These are phyloP conservation scores for Plotosus lineatus DNA, from an alignment of 2,113 vertebrate species.

Conservation along the genomic window DNA sequence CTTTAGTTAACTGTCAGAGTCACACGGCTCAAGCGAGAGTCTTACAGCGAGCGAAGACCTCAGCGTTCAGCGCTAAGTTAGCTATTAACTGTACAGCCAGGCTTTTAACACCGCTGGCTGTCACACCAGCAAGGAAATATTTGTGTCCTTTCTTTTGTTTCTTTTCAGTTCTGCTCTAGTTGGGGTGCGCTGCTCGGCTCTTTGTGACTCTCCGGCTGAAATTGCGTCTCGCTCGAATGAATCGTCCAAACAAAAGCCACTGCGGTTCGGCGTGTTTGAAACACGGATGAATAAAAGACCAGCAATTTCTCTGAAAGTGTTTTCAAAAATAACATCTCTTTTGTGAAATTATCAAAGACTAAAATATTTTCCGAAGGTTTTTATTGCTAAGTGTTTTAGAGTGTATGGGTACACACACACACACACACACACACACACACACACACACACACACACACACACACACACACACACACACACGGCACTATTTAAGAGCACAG, in stretches of 20 bases:
- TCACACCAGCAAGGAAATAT: neutral
- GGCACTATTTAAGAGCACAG: neutral
- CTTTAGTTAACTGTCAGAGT: neutral
- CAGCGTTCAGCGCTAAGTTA: neutral
- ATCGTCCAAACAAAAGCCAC: neutral
- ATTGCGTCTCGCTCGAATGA: neutral
- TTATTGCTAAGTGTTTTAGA: neutral
- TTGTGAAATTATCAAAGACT: neutral
- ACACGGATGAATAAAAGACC: conserved; percentile 4
- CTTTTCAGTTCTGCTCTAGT: neutral
- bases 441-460: conserved; percentile 4
- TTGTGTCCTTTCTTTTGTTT: neutral
- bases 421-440: conserved; percentile 25
- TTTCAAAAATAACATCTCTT: neutral
- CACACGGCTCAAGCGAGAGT: neutral
- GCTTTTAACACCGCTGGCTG: neutral
- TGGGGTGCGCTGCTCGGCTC: neutral
- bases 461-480: neutral
- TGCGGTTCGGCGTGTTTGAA: neutral
- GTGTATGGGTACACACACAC: neutral
- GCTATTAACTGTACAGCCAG: neutral
- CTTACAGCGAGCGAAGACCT: neutral
- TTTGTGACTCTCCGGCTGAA: neutral
- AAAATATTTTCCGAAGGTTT: neutral
- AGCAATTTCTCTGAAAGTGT: conserved; percentile 13